Evolutionary conservation across 1,140 invertebrate species (phyloP), one percentile per base, ranked within the genome.

Genomic region (Saccostrea echinata): DNA sequence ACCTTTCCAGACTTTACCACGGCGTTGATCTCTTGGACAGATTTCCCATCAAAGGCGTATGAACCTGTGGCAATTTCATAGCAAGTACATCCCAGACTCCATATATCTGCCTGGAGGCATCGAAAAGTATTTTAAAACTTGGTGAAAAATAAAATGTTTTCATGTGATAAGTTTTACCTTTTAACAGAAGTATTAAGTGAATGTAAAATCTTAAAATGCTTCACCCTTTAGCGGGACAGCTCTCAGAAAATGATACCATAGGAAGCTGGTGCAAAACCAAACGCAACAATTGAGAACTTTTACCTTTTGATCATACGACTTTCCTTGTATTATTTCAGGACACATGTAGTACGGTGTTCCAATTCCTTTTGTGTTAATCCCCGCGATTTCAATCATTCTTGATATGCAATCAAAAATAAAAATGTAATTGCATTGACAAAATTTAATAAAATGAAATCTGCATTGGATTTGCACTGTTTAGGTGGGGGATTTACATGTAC

Each of bases 41-140:
- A 86, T 80, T 89, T 82, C 51, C 87, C 90, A 61, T 88, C 53
- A 83, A 90, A 92, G 53, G 90, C 89, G 43, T 84, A 82, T 16
- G 84, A 71, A 18, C 88, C 61, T 3, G 90, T 85, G 24, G 89
- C 89, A 51, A 90, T 90, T 51, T 92, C 91, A 87, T 89, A 90
- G 3, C 90, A 86, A 30, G 89, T 90, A 80, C 91, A 92, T 6
- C 91, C 91, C 11, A 92, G 83, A 85, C 91, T 92, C 91, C 91
- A 92, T 30, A 92, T 90, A 83, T 92, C 91, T 11, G 91, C 90
- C 91, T 92, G 64, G 9, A 86, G 6, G 27, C 0, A 80, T 12
- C 27, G 30, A 30, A 30, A 80, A 80, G 21, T 43, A 76, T 76
- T 30, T 61, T 61, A 61, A 61, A 61, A 6, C 55, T 21, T 61